These are phyloP conservation scores for Fregata magnificens DNA, from an alignment of 2,113 vertebrate genomes.

Conservation along the genomic window DNA sequence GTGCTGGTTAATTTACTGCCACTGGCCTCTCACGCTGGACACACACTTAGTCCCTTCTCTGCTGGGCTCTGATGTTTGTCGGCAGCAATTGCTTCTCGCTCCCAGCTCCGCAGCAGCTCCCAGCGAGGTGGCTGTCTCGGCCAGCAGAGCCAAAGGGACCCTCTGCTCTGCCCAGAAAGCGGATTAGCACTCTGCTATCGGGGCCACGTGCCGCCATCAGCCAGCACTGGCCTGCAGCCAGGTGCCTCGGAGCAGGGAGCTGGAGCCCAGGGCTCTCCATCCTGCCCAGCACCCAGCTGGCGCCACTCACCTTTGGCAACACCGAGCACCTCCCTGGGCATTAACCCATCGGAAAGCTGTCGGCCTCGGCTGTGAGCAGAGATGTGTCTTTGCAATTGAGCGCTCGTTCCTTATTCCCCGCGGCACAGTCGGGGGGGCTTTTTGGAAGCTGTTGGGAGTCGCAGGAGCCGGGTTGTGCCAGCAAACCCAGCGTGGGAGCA, in stretches of 20 bases:
- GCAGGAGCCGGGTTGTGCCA: neutral
- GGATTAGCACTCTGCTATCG: neutral
- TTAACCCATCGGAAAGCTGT: neutral
- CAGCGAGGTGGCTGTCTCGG: fast-evolving
- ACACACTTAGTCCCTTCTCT: fast-evolving
- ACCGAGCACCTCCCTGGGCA: neutral
- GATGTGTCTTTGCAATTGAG: neutral
- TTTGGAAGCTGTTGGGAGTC: neutral
- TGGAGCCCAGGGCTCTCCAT: neutral
- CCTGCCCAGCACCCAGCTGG: neutral
- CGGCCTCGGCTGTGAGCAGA: neutral
- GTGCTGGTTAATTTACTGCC: neutral
- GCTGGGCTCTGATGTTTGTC: neutral
- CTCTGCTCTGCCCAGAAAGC: neutral
- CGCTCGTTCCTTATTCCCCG: fast-evolving
- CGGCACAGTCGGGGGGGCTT: fast-evolving
- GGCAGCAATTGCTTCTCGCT: neutral
- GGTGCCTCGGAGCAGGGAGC: neutral
- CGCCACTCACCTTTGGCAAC: neutral
- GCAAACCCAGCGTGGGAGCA: neutral
- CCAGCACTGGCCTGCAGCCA: neutral
- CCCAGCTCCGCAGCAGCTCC: neutral
- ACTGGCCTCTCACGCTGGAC: fast-evolving
- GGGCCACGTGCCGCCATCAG: neutral
- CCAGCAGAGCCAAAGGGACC: neutral